phyloP scores from a whole-genome alignment of 2,888 invertebrate species.

The Cepaea hortensis region DNA sequence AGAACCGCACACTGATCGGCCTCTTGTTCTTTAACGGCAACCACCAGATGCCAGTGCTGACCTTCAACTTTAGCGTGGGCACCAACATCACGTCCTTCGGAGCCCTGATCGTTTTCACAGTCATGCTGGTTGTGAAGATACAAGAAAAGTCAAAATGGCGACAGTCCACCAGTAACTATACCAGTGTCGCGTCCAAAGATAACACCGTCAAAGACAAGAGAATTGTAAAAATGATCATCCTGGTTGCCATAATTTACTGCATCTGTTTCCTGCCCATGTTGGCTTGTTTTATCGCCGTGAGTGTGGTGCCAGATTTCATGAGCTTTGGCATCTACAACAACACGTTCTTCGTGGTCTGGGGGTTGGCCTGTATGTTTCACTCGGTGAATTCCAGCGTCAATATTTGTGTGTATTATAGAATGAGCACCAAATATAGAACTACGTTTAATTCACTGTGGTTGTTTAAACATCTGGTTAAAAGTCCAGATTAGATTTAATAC shows the following conservation, averaged over 20 bases:
- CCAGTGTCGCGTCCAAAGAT: too few species aligned
- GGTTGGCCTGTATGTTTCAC: neutral
- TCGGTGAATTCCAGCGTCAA: neutral
- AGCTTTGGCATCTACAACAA: neutral
- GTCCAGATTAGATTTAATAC: too few species aligned
- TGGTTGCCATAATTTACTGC: neutral
- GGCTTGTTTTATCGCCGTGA: neutral
- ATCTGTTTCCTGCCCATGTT: neutral
- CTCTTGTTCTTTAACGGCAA: neutral
- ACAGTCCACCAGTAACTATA: neutral
- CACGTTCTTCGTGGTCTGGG: neutral
- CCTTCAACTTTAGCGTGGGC: neutral
- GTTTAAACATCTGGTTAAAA: too few species aligned
- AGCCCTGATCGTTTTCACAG: neutral
- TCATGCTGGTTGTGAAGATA: neutral
- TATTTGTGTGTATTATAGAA: neutral
- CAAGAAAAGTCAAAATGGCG: neutral
- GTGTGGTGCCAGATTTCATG: neutral
- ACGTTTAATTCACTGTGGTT: neutral
- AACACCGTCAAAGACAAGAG: neutral
- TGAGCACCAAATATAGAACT: slow-evolving; percentile 8
- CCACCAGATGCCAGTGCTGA: neutral
- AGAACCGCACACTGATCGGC: neutral
- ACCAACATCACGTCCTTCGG: neutral
- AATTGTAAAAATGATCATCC: neutral